These are phyloP conservation scores for Linnaemya tessellans DNA, from an alignment of 2,888 invertebrate species.

Conservation along the genomic window DNA sequence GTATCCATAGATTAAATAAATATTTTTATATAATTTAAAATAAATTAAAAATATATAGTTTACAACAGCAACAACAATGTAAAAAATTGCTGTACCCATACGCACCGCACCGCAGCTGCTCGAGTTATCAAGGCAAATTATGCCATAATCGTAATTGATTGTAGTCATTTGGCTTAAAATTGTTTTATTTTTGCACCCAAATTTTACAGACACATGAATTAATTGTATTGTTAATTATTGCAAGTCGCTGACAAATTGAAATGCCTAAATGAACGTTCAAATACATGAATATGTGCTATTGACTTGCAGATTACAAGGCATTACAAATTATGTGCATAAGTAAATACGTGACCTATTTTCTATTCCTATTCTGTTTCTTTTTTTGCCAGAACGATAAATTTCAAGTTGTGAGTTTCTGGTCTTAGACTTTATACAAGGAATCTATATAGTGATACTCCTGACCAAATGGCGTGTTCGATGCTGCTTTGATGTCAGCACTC, in stretches of 20 bases:
- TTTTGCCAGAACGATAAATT: too few species aligned
- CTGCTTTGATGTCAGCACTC: too few species aligned
- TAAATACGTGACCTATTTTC: too few species aligned
- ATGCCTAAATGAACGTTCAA: background rate
- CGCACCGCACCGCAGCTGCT: constrained; percentile 14
- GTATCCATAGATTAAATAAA: constrained; percentile 59
- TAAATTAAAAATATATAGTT: constrained; percentile 42
- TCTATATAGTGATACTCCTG: too few species aligned
- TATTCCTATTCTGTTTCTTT: too few species aligned
- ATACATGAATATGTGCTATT: too few species aligned
- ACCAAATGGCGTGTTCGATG: too few species aligned
- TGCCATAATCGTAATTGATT: constrained; percentile 28
- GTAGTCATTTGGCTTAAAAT: background rate
- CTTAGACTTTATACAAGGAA: too few species aligned
- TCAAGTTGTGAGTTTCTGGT: too few species aligned
- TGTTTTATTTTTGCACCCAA: background rate
- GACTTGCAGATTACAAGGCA: too few species aligned
- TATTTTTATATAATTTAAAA: constrained; percentile 47
- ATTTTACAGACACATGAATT: background rate
- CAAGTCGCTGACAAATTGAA: background rate
- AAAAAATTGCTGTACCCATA: constrained; percentile 23
- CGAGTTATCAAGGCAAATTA: constrained; percentile 6
- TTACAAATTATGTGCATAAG: too few species aligned
- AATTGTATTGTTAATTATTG: background rate
- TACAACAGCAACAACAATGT: background rate